A percentile compares a stretch with the other conserved stretches of the same genome.
Evolutionary conservation across 1,140 invertebrate genomes (phyloP).

Genomic region (Zelostemma sp.): DNA sequence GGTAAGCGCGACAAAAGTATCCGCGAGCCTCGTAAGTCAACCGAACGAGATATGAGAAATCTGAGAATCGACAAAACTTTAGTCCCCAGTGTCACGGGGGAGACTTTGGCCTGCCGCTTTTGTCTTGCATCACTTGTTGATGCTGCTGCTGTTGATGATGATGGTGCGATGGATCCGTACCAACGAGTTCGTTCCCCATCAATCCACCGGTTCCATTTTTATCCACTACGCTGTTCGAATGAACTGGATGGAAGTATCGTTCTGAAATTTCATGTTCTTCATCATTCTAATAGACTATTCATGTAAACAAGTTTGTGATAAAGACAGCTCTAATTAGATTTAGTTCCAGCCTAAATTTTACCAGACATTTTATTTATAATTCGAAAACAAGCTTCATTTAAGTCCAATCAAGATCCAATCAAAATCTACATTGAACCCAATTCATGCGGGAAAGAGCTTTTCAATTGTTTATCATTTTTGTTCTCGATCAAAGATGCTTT

Average conservation of each 20-base stretch:
- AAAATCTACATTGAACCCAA: too few species aligned
- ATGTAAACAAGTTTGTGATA: too few species aligned
- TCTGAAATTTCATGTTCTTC: slow-evolving; percentile 52
- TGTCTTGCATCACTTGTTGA: slow-evolving; percentile 67
- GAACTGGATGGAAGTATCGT: slow-evolving; percentile 68
- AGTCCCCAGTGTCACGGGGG: slow-evolving; percentile 67
- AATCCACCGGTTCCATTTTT: slow-evolving; percentile 62
- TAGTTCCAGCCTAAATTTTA: too few species aligned
- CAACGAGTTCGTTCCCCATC: slow-evolving; percentile 62
- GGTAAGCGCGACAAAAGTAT: slow-evolving; percentile 22
- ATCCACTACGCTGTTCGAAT: slow-evolving; percentile 65
- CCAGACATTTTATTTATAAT: too few species aligned
- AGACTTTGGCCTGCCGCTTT: slow-evolving; percentile 66
- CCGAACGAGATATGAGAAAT: slow-evolving; percentile 42
- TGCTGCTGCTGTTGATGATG: slow-evolving; percentile 61
- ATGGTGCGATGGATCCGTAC: slow-evolving; percentile 58
- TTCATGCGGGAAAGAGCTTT: too few species aligned
- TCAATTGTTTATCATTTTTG: too few species aligned
- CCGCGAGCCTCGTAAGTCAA: slow-evolving; percentile 15
- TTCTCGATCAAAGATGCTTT: too few species aligned
- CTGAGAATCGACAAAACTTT: slow-evolving; percentile 25
- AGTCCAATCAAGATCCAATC: too few species aligned
- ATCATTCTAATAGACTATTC: too few species aligned
- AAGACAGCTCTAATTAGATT: too few species aligned
- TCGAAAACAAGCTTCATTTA: too few species aligned